Percentiles rank a stretch among this genome's conserved stretches.
Conservation (phyloP, 2,888 invertebrate genomes). For the Diplazon laetatorius region DNA sequence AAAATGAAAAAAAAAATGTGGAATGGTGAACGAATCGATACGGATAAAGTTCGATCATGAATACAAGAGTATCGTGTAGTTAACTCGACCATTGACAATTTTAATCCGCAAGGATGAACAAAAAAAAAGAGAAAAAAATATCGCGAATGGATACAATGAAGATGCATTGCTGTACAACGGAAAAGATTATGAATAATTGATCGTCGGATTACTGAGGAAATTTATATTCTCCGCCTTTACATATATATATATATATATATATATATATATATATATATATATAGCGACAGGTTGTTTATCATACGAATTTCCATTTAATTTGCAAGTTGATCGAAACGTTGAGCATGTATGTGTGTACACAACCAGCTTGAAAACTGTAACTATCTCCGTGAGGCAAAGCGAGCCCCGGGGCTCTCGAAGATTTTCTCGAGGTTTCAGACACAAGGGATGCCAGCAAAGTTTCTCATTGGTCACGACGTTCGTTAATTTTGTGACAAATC, state of each 20-base stretch:
- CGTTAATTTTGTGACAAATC: too few relatives aligned
- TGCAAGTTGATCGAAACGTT: constrained; percentile 56
- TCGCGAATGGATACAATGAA: background rate
- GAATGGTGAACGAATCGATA: constrained; percentile 43
- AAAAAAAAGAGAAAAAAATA: background rate
- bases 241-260: constrained; percentile 34
- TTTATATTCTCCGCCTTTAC: constrained; percentile 52
- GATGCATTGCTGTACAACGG: background rate
- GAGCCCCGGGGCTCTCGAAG: constrained; percentile 29
- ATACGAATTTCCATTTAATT: constrained; percentile 58
- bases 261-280: background rate
- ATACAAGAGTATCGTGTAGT: background rate
- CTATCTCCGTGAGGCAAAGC: constrained; percentile 7
- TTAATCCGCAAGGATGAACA: background rate
- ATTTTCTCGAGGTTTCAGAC: constrained; percentile 28
- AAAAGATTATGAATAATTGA: constrained; percentile 55
- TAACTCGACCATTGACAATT: background rate
- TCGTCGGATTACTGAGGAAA: constrained; percentile 47
- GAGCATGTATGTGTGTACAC: background rate
- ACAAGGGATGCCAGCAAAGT: background rate
- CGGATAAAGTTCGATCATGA: background rate
- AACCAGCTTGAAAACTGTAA: background rate
- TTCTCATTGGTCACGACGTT: too few relatives aligned
- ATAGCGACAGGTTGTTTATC: constrained; percentile 46
- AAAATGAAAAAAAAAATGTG: constrained; percentile 52